phyloP scores from a whole-genome alignment of 2,113 vertebrate genomes.

The Engraulis encrasicolus region DNA sequence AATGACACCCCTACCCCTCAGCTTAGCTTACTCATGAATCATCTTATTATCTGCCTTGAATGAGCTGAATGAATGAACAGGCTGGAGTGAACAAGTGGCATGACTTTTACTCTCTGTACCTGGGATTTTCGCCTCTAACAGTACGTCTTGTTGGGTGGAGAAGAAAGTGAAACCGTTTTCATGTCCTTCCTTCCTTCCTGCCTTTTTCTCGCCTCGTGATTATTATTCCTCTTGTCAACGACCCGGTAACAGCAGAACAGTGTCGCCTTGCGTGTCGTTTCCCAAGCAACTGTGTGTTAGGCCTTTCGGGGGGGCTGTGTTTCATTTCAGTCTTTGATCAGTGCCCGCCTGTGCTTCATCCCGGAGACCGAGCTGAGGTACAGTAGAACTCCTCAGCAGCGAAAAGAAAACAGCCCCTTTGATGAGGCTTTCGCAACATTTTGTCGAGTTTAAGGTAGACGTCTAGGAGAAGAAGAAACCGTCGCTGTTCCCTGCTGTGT shows the following conservation, averaged over 20 bases:
- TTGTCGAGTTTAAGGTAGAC: constrained; percentile 12
- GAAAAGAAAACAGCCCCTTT: constrained; percentile 29
- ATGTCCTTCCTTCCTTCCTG: constrained; percentile 11
- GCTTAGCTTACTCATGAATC: too few species aligned
- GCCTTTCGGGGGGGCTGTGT: background rate
- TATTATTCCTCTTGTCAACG: constrained; percentile 5
- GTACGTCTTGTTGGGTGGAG: background rate
- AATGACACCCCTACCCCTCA: too few species aligned
- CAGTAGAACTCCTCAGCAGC: constrained; percentile 17
- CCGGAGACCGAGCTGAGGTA: constrained; percentile 12
- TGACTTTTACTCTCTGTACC: too few species aligned
- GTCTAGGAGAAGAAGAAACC: background rate
- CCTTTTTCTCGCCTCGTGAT: background rate
- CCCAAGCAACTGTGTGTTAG: constrained; percentile 4
- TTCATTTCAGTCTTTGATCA: constrained; percentile 27
- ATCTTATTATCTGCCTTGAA: too few species aligned
- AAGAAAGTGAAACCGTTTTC: background rate
- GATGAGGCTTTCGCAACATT: background rate
- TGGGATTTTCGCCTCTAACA: too few species aligned
- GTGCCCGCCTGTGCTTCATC: constrained; percentile 23
- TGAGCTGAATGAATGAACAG: too few species aligned
- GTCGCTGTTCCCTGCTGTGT: background rate
- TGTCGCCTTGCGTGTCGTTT: constrained; percentile 6
- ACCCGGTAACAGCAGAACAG: background rate
- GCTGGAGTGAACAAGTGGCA: too few species aligned